These are phyloP conservation scores for Erinaceus europaeus DNA, from an alignment of 2,113 vertebrate species.

Conservation along the genomic window DNA sequence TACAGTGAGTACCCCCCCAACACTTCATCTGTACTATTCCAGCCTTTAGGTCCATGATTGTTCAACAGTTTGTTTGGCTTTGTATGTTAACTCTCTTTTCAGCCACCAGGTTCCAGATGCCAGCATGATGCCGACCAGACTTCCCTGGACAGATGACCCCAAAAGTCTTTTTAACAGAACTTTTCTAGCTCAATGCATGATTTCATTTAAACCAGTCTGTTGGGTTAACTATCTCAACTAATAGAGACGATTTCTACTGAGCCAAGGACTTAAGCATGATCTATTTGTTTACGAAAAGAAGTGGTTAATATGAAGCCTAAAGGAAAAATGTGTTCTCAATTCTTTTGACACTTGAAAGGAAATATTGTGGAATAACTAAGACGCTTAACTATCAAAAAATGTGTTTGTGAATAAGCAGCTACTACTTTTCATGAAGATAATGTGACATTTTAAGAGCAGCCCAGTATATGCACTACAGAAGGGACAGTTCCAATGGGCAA, in stretches of 20 bases:
- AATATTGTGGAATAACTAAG: not conserved
- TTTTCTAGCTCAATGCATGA: not conserved
- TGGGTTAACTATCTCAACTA: not conserved
- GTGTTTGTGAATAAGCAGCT: constrained; percentile 6
- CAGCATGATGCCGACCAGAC: too few species aligned
- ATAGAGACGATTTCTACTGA: not conserved
- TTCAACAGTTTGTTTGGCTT: too few species aligned
- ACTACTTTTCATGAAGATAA: constrained; percentile 60
- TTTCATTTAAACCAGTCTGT: not conserved
- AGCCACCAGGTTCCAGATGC: too few species aligned
- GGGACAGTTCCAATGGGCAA: constrained; percentile 2
- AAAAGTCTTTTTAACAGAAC: too few species aligned
- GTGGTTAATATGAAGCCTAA: constrained; percentile 40
- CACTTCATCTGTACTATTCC: too few species aligned
- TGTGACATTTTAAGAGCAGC: constrained; percentile 54
- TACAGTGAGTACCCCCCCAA: too few species aligned
- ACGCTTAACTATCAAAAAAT: constrained; percentile 51
- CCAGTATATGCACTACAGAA: constrained; percentile 25
- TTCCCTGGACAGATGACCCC: too few species aligned
- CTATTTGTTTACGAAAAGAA: constrained; percentile 33
- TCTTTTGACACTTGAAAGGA: constrained; percentile 31
- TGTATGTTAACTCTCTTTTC: too few species aligned
- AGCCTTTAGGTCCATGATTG: too few species aligned
- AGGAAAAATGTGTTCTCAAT: constrained; percentile 46
- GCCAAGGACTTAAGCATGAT: not conserved